phyloP scores from a whole-genome alignment of 2,797 vertebrate genomes.

The Prionace glauca region DNA sequence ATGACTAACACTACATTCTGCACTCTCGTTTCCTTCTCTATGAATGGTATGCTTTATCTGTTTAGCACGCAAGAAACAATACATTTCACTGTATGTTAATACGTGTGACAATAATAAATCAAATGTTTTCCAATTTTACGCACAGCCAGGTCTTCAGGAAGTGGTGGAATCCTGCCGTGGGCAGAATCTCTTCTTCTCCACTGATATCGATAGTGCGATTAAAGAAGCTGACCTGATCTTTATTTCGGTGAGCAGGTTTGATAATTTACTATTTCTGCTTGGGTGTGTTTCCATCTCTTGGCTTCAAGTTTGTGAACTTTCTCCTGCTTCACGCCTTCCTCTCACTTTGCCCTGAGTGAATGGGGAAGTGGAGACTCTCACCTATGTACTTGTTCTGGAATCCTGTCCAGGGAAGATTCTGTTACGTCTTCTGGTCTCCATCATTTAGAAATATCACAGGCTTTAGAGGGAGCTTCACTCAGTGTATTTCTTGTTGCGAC shows the following conservation, averaged over 20 bases:
- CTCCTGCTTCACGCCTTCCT: too few relatives aligned
- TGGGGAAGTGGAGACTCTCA: neutral
- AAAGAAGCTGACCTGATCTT: constrained; percentile 48
- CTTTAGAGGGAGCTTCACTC: neutral
- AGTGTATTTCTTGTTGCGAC: neutral
- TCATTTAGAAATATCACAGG: too few relatives aligned
- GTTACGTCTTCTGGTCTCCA: neutral
- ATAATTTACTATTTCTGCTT: neutral
- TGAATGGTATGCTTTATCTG: too few relatives aligned
- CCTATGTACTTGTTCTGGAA: neutral
- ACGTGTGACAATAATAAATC: too few relatives aligned
- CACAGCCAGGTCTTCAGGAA: constrained; percentile 46
- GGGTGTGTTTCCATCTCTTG: neutral
- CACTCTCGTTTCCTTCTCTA: too few relatives aligned
- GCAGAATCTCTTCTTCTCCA: constrained; percentile 45
- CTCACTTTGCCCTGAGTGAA: too few relatives aligned
- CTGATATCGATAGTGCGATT: constrained; percentile 47
- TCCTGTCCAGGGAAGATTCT: neutral
- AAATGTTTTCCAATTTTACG: neutral
- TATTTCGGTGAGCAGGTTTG: constrained; percentile 44
- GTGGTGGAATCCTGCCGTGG: constrained; percentile 47
- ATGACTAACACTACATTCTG: too few relatives aligned
- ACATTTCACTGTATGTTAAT: too few relatives aligned
- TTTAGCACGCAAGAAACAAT: too few relatives aligned
- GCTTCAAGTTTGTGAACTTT: neutral